Evolutionary conservation across 2,888 invertebrate genomes (phyloP).

Genomic region (Mesorhabditis spiculigera): DNA sequence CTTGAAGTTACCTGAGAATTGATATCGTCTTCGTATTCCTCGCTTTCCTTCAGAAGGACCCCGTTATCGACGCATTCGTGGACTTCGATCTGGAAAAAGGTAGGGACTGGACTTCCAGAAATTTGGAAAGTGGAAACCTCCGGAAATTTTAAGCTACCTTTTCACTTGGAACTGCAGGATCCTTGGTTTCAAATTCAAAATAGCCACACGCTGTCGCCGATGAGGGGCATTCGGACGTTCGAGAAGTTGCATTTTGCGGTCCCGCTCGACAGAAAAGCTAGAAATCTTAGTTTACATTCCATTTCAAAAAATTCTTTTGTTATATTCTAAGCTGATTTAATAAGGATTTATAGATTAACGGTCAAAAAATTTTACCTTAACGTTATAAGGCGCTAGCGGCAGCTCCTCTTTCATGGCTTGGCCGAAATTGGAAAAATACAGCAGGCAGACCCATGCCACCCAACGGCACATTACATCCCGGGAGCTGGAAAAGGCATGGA

Average conservation of each 20-base stretch:
- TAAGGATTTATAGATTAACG: no score
- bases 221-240: slow-evolving; percentile 33
- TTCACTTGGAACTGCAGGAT: slow-evolving; percentile 7
- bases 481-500: no score
- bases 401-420: slow-evolving; percentile 15
- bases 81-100: slow-evolving; percentile 22
- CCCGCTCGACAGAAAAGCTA: slow-evolving; percentile 39
- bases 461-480: no score
- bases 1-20: not conserved
- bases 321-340: no score
- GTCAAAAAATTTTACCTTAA: no score
- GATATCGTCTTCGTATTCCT: slow-evolving; percentile 17
- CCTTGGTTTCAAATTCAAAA: slow-evolving; percentile 25
- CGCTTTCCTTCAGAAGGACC: slow-evolving; percentile 23
- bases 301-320: no score
- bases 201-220: slow-evolving; percentile 36
- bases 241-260: slow-evolving; percentile 22
- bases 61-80: slow-evolving; percentile 38
- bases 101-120: not conserved
- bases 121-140: no score
- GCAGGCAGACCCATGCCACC: no score
- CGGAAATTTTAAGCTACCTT: no score
- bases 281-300: no score
- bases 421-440: not conserved
- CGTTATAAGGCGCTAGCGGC: slow-evolving; percentile 40